phyloP scores from a whole-genome alignment of 2,113 vertebrate genomes.

The Crocuta crocuta region DNA sequence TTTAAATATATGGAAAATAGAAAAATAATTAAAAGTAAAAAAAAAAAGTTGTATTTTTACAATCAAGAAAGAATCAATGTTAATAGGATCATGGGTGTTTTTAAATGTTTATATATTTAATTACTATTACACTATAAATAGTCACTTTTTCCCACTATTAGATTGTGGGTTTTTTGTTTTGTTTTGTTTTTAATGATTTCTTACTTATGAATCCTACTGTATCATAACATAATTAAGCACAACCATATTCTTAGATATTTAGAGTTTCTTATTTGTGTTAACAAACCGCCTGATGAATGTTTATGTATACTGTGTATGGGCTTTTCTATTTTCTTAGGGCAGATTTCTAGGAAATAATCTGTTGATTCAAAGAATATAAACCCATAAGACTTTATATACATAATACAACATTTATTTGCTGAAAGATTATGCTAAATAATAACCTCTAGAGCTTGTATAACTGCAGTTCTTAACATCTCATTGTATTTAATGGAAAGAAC shows the following conservation, averaged over 20 bases:
- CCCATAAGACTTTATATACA: neutral
- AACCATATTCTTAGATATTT: neutral
- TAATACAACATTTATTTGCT: slow-evolving; percentile 12
- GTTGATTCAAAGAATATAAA: neutral
- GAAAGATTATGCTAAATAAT: neutral
- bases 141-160: neutral
- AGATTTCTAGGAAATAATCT: neutral
- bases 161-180: neutral
- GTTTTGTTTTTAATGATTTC: neutral
- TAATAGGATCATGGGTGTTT: neutral
- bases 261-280: neutral
- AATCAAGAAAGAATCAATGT: neutral
- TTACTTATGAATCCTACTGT: neutral
- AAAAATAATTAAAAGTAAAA: neutral
- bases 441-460: neutral
- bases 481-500: neutral
- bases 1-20: neutral
- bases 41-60: neutral
- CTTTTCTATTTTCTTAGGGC: slow-evolving; percentile 12
- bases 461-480: neutral
- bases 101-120: neutral
- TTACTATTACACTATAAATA: neutral
- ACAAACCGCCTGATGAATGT: neutral
- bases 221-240: neutral
- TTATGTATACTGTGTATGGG: neutral